Conservation (phyloP, 2,888 invertebrate species). For the Morpho deidamia region DNA sequence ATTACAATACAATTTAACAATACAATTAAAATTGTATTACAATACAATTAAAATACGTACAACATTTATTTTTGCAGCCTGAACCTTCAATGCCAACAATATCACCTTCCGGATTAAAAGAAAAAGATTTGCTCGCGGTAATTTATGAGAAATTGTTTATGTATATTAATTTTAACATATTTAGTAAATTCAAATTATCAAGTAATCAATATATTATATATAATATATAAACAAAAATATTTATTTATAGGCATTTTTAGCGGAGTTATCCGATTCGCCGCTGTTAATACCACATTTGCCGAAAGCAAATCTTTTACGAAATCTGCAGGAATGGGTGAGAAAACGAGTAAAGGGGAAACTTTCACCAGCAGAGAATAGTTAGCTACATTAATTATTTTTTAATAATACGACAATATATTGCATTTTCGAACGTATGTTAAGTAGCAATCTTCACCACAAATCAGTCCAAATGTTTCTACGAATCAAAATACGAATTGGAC, state of each 20-base stretch:
- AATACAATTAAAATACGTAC: no score
- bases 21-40: no score
- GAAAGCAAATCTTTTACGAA: constrained; percentile 49
- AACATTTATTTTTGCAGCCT: constrained; percentile 35
- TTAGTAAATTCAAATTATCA: no score
- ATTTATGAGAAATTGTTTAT: neutral
- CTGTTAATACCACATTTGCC: constrained; percentile 65
- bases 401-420: neutral
- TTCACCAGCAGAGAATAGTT: constrained; percentile 42
- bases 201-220: no score
- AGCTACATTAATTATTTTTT: neutral
- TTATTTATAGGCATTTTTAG: constrained; percentile 52
- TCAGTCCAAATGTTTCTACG: no score
- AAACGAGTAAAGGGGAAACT: constrained; percentile 50
- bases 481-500: no score
- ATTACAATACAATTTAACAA: no score
- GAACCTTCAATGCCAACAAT: constrained; percentile 41
- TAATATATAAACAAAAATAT: no score
- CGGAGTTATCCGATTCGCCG: constrained; percentile 52
- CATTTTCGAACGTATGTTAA: no score
- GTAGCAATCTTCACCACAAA: no score
- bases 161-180: no score
- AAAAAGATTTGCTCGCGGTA: constrained; percentile 54
- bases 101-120: constrained; percentile 44
- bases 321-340: constrained; percentile 59